Base-by-base conservation (phyloP, 2,113 vertebrate species). In the Reinhardtius hippoglossoides region DNA sequence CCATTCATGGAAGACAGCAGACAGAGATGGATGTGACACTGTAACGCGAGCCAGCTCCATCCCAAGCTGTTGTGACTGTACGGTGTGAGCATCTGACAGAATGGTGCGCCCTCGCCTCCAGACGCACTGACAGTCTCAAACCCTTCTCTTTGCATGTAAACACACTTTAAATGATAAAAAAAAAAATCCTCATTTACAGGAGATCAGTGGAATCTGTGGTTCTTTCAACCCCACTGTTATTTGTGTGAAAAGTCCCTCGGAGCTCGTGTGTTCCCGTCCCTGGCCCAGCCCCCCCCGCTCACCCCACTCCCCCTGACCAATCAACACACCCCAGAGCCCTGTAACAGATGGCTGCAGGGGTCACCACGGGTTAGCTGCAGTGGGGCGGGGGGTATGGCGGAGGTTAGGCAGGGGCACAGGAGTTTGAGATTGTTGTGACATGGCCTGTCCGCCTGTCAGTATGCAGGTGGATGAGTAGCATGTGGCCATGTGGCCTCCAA, bases 391-490 rank as follows among this genome's bases (percentile, higher is more conserved):
- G 91, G 85, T 14, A 84, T 76, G 57, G 66, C 76, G 58, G 9
- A 84, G 92, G 93, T 93, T 82, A 92, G 67, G 59, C 65, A 8
- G 35, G 88, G 86, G 88, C 82, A 63, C 46, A 76, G 89, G 88
- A 92, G 92, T 92, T 92, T 87, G 76, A 74, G 86, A 84, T 92
- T 92, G 87, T 92, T 92, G 85, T 93, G 89, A 94, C 88, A 91
- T 48, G 81, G 78, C 77, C 82, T 76, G 76, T 78, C 87, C 89
- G 85, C 85, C 79, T 78, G 88, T 91, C 90, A 91, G 63, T 73
- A 42, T 89, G 91, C 90, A 91, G 90, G 90, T 92, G 93, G 89
- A 91, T 80, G 86, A 86, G 79, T 74, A 89, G 76, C 91, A 87
- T 85, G 82, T 86, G 85, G 76, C 70, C 91, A 87, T 85, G 82